Base-by-base conservation (phyloP, 2,888 invertebrate genomes). In the Calliopum simillimum region DNA sequence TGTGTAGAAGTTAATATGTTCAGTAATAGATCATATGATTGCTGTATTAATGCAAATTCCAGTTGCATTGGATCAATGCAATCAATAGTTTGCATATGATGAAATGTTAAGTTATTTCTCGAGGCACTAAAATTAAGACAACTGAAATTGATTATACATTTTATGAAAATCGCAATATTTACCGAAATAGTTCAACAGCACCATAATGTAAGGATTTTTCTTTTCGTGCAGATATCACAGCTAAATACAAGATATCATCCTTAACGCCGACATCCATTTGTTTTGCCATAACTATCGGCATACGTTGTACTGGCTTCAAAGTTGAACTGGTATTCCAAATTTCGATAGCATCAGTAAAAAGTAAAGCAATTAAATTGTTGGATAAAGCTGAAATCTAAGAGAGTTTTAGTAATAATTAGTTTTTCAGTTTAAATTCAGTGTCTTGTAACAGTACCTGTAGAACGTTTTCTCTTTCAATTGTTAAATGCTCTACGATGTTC, bases 21-120 rank as follows among this genome's bases (percentile, higher is more conserved):
- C 1, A 89, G 75, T 16, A 88, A 76, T 33, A 88, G 78, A 77
- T 89, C 88, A 13, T 84, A 74, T 0, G 87, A 84, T 59, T 76
- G 71, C 1, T 84, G 79, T n/a, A 88, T 74, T 8, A 81, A 65
- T 5, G 82, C 75, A 69, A 88, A 88, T 71, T 82, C 80, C 5
- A 87, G 76, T 70, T 85, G 80, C 0, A 80, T 74, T 12, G 86
- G 85, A 21, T 68, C 79, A 43, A 79, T 78, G 8, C 85, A 75
- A 14, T 82, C 76, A n/a, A 88, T 78, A 19, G 79, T 80, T 79
- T 88, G 88, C 67, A 82, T 79, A 4, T 81, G 76, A 13, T 75
- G 67, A 64, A 87, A 87, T 2, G 69, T 21, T 0, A 71, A 44
- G 12, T 69, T 61, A 14, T 71, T 71, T 0, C 25, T 44, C 0